These are phyloP conservation scores for Ceyx erithaca DNA, from an alignment of 2,797 vertebrate genomes.

Conservation along the genomic window DNA sequence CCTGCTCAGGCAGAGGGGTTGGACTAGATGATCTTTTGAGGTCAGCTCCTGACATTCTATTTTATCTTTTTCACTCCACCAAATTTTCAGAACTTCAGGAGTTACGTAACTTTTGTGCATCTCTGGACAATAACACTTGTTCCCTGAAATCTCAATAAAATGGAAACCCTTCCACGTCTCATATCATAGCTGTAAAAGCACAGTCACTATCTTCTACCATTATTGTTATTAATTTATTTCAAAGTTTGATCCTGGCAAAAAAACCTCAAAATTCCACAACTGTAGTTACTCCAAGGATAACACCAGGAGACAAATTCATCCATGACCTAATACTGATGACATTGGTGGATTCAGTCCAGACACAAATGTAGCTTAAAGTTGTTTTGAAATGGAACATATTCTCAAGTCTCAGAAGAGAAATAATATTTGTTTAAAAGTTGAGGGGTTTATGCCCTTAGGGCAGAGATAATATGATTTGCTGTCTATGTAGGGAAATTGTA, in stretches of 20 bases:
- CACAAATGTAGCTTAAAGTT: conserved; percentile 1
- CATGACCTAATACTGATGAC: conserved; percentile 60
- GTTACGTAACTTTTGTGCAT: neutral
- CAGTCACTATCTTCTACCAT: neutral
- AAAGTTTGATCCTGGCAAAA: conserved; percentile 20
- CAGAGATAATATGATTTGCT: neutral
- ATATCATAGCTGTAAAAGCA: neutral
- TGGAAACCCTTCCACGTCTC: neutral
- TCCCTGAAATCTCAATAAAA: neutral
- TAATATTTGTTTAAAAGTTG: conserved; percentile 20
- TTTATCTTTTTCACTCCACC: neutral
- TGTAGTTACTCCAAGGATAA: conserved; percentile 46
- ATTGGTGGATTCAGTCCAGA: conserved; percentile 49
- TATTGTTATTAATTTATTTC: neutral
- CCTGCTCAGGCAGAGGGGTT: too few species aligned
- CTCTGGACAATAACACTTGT: neutral
- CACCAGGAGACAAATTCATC: conserved; percentile 20
- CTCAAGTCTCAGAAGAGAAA: conserved; percentile 10
- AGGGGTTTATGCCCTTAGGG: neutral
- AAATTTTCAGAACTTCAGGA: neutral
- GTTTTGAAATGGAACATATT: conserved; percentile 40
- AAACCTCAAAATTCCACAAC: neutral
- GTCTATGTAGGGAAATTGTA: neutral
- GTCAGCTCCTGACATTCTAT: too few species aligned
- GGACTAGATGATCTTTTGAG: too few species aligned